phyloP scores from a whole-genome alignment of 2,888 invertebrate genomes.

The Trimorus sp. region DNA sequence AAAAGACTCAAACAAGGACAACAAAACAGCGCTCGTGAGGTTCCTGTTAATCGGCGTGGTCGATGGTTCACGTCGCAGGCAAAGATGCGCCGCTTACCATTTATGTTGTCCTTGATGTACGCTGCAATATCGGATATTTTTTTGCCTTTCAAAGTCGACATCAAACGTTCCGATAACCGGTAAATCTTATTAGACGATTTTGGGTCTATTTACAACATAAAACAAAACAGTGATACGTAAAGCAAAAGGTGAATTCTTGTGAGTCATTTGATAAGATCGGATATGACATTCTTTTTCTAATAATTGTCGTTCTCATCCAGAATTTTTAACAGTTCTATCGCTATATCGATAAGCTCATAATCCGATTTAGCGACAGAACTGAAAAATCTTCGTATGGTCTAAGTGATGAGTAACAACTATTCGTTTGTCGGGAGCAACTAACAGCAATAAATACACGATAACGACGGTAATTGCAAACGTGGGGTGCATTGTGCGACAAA shows the following conservation, averaged over 20 bases:
- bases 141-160: slow-evolving; percentile 79
- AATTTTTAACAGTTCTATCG: no score
- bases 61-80: slow-evolving; percentile 64
- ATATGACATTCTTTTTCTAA: no score
- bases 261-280: no score
- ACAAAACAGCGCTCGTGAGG: slow-evolving; percentile 17
- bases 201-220: slow-evolving; percentile 77
- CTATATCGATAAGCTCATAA: no score
- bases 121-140: slow-evolving; percentile 81
- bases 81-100: slow-evolving; percentile 75
- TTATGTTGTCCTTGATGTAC: slow-evolving; percentile 81
- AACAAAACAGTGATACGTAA: slow-evolving; percentile 64
- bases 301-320: no score
- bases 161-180: slow-evolving; percentile 79
- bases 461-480: slow-evolving; percentile 2
- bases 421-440: background rate
- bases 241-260: slow-evolving; percentile 12
- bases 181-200: slow-evolving; percentile 78
- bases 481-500: slow-evolving; percentile 30
- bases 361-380: no score
- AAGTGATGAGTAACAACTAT: no score
- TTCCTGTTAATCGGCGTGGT: slow-evolving; percentile 27
- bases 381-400: no score
- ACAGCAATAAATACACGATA: background rate
- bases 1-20: slow-evolving; percentile 26